Conservation (phyloP, 2,113 vertebrate genomes). For the Passer domesticus region DNA sequence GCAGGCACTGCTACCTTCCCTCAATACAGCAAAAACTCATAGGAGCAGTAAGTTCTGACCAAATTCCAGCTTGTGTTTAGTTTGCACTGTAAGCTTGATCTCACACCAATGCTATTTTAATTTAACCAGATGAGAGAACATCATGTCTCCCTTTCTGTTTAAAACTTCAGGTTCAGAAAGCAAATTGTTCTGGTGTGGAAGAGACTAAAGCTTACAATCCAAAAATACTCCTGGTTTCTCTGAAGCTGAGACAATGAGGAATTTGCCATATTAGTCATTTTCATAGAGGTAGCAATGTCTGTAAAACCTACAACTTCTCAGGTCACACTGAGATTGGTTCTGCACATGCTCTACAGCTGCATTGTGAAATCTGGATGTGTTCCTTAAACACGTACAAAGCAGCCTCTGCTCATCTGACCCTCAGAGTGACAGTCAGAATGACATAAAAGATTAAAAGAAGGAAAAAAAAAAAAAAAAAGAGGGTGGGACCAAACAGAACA, state of each 20-base stretch:
- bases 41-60: conserved; percentile 20
- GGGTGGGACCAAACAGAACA: neutral
- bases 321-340: neutral
- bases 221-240: neutral
- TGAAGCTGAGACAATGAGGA: neutral
- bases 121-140: conserved; percentile 50
- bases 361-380: neutral
- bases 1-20: neutral
- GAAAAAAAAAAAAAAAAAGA: fast-evolving
- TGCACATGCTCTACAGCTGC: neutral
- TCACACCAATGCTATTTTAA: conserved; percentile 61
- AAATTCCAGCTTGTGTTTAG: conserved; percentile 33
- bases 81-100: conserved; percentile 41
- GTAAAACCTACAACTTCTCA: neutral
- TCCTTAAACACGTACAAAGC: neutral
- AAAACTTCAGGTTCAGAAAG: conserved; percentile 40
- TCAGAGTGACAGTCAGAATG: neutral
- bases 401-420: neutral
- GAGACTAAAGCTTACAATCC: neutral
- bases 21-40: neutral
- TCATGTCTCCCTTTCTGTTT: conserved; percentile 10
- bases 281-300: neutral
- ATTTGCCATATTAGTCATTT: neutral
- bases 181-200: neutral
- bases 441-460: neutral